Base-by-base conservation (phyloP, 1,140 invertebrate genomes). In the Cataglyphis hispanica region DNA sequence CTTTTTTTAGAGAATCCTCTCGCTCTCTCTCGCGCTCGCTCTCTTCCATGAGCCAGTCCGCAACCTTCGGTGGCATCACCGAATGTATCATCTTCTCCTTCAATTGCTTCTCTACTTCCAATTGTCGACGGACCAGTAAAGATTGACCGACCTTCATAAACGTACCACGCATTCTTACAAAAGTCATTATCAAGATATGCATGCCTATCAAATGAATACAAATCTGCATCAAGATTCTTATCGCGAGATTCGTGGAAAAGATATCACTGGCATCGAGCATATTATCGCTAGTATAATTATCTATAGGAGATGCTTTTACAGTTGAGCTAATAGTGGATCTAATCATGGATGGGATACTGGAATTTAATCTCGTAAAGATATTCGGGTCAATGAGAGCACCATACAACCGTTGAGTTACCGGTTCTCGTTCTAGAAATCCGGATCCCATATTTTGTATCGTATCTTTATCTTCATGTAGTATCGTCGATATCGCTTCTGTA, bases 81-180 rank as follows among this genome's bases (percentile, higher is more conserved):
- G 98, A 99, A 93, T 98, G 98, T 92, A 99, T 99, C 98, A 99
- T 99, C 93, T 99, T 98, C 92, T 99, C 98, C 93, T 99, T 99
- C 6, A 99, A 95, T 89, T 98, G 97, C 89, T 99, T 99, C 93
- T 99, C 99, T 95, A 98, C 97, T 94, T 99, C 98, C 43, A 99
- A 94, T 91, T 99, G 98, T 64, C 97, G 96, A 31, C 98, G 95
- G 1, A 99, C 98, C 75, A 98, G 93, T 19, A 98, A 93, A 84
- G 98, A 99, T 93, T 99, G 98, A 0, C 98, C 98, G 64, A 99
- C 98, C 95, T 99, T 99, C 97, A 99, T 98, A 95, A 99, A 99
- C 7, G 98, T 99, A 76, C 98, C 98, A 25, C 98, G 96, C 97
- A 98, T 98, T 85, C 98, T 96, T 2, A 98, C 98, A 93, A 98